These are phyloP conservation scores for Eonycteris spelaea DNA, from an alignment of 2,113 vertebrate species.

Conservation along the genomic window DNA sequence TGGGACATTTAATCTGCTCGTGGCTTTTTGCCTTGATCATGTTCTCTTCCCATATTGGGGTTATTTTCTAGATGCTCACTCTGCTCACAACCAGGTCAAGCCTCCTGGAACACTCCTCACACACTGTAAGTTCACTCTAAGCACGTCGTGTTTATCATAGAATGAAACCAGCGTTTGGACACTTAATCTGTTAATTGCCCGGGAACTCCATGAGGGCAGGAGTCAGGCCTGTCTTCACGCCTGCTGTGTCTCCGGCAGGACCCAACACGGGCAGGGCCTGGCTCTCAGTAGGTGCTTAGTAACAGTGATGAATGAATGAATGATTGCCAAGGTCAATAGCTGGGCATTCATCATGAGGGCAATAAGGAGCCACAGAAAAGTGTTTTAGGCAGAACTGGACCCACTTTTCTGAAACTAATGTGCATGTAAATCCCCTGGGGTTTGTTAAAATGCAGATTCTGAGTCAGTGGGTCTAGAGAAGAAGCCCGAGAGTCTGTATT, in stretches of 20 bases:
- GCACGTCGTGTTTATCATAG: background rate
- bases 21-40: background rate
- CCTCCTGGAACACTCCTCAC: background rate
- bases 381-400: background rate
- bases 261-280: background rate
- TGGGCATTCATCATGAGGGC: background rate
- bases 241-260: background rate
- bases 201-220: background rate
- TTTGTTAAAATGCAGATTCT: background rate
- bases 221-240: background rate
- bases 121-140: background rate
- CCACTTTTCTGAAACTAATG: background rate
- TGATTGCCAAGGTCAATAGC: background rate
- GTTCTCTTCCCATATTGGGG: constrained; percentile 57
- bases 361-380: background rate
- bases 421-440: background rate
- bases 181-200: background rate
- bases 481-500: background rate
- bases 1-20: constrained; percentile 47
- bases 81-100: background rate
- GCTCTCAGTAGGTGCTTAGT: background rate
- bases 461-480: background rate
- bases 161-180: background rate
- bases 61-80: constrained; percentile 2
- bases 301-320: background rate